Conservation (phyloP, 2,888 invertebrate species). For the Geophilus truncorum region DNA sequence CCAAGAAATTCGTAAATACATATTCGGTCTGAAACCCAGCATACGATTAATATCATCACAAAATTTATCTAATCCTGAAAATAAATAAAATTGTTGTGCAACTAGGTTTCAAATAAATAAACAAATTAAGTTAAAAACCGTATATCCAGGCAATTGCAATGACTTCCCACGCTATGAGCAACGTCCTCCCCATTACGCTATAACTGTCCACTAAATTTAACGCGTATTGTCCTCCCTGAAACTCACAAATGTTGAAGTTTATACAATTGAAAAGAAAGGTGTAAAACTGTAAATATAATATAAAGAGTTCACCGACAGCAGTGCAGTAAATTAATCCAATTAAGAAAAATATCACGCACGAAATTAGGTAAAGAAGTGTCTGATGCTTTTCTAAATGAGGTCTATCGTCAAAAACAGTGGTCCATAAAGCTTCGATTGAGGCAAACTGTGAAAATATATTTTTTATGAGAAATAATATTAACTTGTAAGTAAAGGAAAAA, state of each 20-base stretch:
- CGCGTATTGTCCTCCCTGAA: conserved; percentile 25
- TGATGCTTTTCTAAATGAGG: background rate
- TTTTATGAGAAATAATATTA: too few relatives aligned
- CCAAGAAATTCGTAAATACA: conserved; percentile 61
- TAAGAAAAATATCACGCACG: background rate
- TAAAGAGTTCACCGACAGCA: background rate
- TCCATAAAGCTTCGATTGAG: background rate
- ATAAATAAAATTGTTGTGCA: background rate
- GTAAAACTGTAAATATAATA: background rate
- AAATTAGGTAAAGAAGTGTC: background rate
- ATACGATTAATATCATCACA: background rate
- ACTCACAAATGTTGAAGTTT: background rate
- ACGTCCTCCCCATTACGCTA: conserved; percentile 3
- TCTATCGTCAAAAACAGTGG: conserved; percentile 4
- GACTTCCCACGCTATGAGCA: conserved; percentile 7
- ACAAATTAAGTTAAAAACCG: background rate
- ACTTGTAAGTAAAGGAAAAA: too few relatives aligned
- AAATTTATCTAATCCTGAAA: background rate
- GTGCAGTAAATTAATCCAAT: conserved; percentile 6
- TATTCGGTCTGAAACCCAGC: conserved; percentile 26
- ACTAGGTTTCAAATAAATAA: background rate
- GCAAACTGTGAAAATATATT: conserved; percentile 2
- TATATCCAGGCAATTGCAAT: conserved; percentile 6
- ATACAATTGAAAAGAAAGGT: too few relatives aligned
- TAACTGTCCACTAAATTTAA: background rate